A percentile compares a stretch with the other conserved stretches of the same genome.
phyloP scores from a whole-genome alignment of 2,888 invertebrate species.

The Onchidella celtica region DNA sequence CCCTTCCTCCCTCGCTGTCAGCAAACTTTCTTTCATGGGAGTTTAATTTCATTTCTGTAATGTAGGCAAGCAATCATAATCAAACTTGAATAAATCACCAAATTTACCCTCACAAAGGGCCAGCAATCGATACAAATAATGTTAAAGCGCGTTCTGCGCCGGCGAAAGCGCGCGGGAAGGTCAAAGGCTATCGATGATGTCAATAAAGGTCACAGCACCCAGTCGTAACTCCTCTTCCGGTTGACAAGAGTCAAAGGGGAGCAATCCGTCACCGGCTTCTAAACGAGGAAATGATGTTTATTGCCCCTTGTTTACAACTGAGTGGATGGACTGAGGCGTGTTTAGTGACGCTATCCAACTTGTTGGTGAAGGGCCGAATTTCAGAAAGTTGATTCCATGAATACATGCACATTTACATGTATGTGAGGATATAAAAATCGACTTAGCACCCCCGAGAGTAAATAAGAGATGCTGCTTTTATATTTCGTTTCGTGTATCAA shows the following conservation, averaged over 20 bases:
- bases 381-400: no score
- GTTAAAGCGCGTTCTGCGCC: background rate
- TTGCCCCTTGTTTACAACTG: background rate
- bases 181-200: background rate
- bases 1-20: no score
- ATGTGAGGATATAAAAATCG: no score
- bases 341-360: no score
- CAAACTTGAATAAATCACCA: conserved; percentile 21
- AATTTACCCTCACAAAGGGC: background rate
- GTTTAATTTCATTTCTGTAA: no score
- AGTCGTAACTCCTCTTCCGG: background rate
- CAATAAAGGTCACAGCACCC: background rate
- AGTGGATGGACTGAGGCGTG: background rate
- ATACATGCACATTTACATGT: no score
- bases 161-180: background rate
- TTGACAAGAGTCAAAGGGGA: background rate
- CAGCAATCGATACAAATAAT: background rate
- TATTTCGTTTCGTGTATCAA: no score
- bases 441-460: no score
- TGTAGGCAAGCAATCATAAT: conserved; percentile 21
- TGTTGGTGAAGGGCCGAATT: no score
- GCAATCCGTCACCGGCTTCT: background rate
- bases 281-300: background rate
- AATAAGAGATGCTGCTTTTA: no score
- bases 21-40: no score